Percentiles rank a stretch among this genome's conserved stretches.
These are phyloP conservation scores for Pimephales promelas DNA, from an alignment of 2,113 vertebrate genomes.

Conservation along the genomic window DNA sequence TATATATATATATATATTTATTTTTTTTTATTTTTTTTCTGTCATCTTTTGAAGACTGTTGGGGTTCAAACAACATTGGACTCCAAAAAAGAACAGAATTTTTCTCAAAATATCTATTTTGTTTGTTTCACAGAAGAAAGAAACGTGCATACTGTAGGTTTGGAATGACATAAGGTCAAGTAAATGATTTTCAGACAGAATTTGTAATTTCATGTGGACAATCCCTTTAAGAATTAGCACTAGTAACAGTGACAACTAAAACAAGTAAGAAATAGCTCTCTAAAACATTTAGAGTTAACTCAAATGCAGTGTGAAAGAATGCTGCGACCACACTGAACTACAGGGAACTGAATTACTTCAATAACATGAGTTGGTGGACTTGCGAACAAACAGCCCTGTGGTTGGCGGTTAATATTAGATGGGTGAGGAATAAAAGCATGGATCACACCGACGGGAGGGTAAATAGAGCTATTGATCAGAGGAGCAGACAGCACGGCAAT, in stretches of 20 bases:
- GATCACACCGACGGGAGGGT: slow-evolving; percentile 38
- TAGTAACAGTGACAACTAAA: neutral
- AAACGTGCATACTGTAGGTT: neutral
- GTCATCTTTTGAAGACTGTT: neutral
- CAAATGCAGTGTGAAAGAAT: neutral
- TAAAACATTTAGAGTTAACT: neutral
- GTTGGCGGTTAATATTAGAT: neutral
- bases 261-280: neutral
- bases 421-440: slow-evolving; percentile 30
- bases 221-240: neutral
- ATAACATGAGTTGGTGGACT: neutral
- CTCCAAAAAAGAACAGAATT: neutral
- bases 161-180: neutral
- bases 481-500: slow-evolving; percentile 8
- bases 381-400: slow-evolving; percentile 15
- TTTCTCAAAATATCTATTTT: neutral
- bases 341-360: slow-evolving; percentile 10
- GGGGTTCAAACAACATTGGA: neutral
- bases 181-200: neutral
- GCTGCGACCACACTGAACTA: neutral
- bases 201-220: neutral
- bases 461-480: slow-evolving; percentile 44
- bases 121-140: neutral
- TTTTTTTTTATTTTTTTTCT: no score
- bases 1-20: no score